Conservation (phyloP, 2,888 invertebrate genomes). For the Xestia c-nigrum region DNA sequence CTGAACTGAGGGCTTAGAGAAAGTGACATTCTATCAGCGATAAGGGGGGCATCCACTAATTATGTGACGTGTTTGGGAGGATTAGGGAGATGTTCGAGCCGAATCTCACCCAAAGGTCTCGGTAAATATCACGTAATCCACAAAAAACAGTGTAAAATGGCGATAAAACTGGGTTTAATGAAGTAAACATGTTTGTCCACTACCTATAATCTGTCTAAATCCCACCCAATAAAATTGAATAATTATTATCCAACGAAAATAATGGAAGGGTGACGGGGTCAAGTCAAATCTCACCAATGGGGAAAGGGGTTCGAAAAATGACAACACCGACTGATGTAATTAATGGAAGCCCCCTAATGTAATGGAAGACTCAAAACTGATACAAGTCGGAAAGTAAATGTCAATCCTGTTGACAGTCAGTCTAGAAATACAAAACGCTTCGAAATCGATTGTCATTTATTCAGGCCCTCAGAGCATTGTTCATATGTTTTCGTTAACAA, state of each 20-base stretch:
- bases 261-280: not conserved
- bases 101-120: not conserved
- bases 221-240: not conserved
- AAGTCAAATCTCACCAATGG: not conserved
- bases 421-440: not conserved
- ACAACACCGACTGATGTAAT: not conserved
- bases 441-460: not conserved
- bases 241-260: too few relatives aligned
- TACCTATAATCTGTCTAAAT: too few relatives aligned
- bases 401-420: not conserved
- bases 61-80: not conserved
- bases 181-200: not conserved
- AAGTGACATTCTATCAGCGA: not conserved
- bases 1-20: not conserved
- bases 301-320: not conserved
- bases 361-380: not conserved
- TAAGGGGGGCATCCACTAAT: not conserved
- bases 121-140: not conserved
- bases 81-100: not conserved
- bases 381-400: not conserved
- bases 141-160: not conserved
- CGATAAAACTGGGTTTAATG: not conserved
- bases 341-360: not conserved
- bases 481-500: conserved; percentile 2
- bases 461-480: not conserved